These are phyloP conservation scores for Diloba caeruleocephala DNA, from an alignment of 2,888 invertebrate genomes.

Conservation along the genomic window DNA sequence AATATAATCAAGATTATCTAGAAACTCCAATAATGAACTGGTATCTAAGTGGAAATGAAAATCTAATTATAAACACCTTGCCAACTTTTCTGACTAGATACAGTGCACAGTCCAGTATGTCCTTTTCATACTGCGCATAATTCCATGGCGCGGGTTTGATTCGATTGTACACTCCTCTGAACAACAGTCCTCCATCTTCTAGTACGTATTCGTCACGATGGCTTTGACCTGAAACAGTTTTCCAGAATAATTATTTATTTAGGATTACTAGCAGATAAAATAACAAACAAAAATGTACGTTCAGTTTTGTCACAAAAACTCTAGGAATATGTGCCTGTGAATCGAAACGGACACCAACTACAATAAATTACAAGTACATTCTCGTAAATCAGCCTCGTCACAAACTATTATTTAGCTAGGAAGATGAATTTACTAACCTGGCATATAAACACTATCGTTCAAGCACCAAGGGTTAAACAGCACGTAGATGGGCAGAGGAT, in stretches of 20 bases:
- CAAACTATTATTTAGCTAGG: too few relatives aligned
- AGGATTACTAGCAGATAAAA: background rate
- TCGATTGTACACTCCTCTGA: conserved; percentile 95
- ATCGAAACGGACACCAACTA: background rate
- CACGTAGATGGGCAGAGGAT: conserved; percentile 93
- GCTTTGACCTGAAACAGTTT: conserved; percentile 85
- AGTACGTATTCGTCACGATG: conserved; percentile 95
- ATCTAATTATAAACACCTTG: conserved; percentile 78
- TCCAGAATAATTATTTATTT: conserved; percentile 5
- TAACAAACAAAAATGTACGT: too few relatives aligned
- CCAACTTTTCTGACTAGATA: conserved; percentile 93
- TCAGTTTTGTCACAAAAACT: too few relatives aligned
- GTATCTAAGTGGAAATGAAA: conserved; percentile 31
- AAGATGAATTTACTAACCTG: conserved; percentile 89
- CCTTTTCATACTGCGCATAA: conserved; percentile 96
- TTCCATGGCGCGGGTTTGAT: conserved; percentile 97
- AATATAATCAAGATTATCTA: background rate
- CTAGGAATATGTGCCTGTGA: too few relatives aligned
- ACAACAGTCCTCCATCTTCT: conserved; percentile 96
- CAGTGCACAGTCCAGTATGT: conserved; percentile 94
- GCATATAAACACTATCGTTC: conserved; percentile 90
- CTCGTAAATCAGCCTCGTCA: too few relatives aligned
- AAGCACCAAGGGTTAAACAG: conserved; percentile 97
- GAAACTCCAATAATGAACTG: conserved; percentile 23
- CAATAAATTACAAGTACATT: background rate